These are phyloP conservation scores for Alcis repandata DNA, from an alignment of 2,888 invertebrate genomes.

Conservation along the genomic window DNA sequence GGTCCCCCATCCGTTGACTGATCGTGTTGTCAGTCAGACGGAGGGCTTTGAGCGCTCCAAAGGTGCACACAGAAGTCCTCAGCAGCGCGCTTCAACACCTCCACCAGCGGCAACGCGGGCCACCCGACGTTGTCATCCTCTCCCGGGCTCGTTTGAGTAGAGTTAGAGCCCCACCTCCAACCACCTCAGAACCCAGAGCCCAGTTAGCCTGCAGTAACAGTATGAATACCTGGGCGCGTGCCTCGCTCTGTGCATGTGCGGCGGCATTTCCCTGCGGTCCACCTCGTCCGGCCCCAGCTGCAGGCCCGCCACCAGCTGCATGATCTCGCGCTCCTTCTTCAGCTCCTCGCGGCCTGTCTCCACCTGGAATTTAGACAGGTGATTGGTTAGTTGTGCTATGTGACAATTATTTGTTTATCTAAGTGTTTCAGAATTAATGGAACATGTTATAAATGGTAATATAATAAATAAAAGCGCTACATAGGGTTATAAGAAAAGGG, in stretches of 20 bases:
- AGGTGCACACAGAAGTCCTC: too few species aligned
- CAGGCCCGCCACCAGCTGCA: conserved; percentile 96
- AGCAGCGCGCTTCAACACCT: too few species aligned
- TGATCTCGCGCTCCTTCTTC: conserved; percentile 96
- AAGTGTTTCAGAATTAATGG: too few species aligned
- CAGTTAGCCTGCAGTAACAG: background rate
- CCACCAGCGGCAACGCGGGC: too few species aligned
- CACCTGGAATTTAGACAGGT: conserved; percentile 76
- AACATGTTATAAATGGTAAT: too few species aligned
- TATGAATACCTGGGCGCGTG: conserved; percentile 72
- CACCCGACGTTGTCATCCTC: too few species aligned
- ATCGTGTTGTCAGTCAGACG: too few species aligned
- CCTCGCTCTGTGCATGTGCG: conserved; percentile 84
- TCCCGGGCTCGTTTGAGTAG: too few species aligned
- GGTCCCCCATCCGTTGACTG: too few species aligned
- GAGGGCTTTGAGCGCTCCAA: too few species aligned
- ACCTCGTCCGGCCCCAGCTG: conserved; percentile 93
- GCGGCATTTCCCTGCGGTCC: conserved; percentile 89
- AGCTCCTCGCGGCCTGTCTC: conserved; percentile 90
- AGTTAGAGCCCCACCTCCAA: background rate
- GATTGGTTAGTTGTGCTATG: background rate
- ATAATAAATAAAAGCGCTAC: too few species aligned
- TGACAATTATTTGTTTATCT: background rate
- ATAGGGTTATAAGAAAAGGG: too few species aligned
- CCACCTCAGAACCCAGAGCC: background rate